A percentile compares a stretch with the other conserved stretches of the same genome.
phyloP scores from a whole-genome alignment of 2,888 invertebrate genomes.

The Hirtodrosophila histrioides region DNA sequence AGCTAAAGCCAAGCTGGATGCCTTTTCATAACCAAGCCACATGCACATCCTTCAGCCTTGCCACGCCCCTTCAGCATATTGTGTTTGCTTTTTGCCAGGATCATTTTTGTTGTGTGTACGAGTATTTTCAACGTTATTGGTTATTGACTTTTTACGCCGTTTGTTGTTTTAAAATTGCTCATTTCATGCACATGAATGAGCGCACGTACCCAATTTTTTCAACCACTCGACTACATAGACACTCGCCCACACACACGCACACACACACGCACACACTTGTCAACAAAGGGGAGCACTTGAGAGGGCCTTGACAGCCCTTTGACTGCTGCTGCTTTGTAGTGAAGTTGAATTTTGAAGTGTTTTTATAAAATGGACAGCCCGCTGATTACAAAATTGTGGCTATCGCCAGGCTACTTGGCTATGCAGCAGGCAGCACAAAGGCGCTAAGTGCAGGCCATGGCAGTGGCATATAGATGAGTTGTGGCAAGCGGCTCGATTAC shows the following conservation, averaged over 20 bases:
- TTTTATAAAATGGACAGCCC: slow-evolving; percentile 58
- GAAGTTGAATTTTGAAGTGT: slow-evolving; percentile 59
- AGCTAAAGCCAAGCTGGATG: slow-evolving; percentile 5
- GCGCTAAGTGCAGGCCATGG: slow-evolving; percentile 60
- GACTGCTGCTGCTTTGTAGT: slow-evolving; percentile 47
- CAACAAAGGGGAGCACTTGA: slow-evolving; percentile 39
- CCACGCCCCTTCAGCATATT: slow-evolving; percentile 16
- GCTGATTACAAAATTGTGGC: slow-evolving; percentile 69
- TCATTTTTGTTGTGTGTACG: slow-evolving; percentile 24
- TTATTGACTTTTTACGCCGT: slow-evolving; percentile 61
- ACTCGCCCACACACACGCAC: slow-evolving; percentile 2
- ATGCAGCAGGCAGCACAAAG: slow-evolving; percentile 61
- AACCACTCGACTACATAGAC: slow-evolving; percentile 23
- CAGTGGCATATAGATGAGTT: slow-evolving; percentile 44
- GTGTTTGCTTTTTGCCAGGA: slow-evolving; percentile 21
- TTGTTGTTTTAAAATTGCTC: slow-evolving; percentile 73
- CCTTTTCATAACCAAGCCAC: slow-evolving; percentile 15
- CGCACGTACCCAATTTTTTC: slow-evolving; percentile 55
- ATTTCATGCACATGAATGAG: slow-evolving; percentile 71
- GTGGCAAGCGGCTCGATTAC: slow-evolving; percentile 50
- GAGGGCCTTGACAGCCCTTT: slow-evolving; percentile 46
- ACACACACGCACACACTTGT: slow-evolving; percentile 29
- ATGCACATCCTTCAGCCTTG: slow-evolving; percentile 8
- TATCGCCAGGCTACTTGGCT: slow-evolving; percentile 48
- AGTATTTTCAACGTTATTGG: slow-evolving; percentile 49